Conservation (phyloP, 2,888 invertebrate genomes). For the Nemoura dubitans region DNA sequence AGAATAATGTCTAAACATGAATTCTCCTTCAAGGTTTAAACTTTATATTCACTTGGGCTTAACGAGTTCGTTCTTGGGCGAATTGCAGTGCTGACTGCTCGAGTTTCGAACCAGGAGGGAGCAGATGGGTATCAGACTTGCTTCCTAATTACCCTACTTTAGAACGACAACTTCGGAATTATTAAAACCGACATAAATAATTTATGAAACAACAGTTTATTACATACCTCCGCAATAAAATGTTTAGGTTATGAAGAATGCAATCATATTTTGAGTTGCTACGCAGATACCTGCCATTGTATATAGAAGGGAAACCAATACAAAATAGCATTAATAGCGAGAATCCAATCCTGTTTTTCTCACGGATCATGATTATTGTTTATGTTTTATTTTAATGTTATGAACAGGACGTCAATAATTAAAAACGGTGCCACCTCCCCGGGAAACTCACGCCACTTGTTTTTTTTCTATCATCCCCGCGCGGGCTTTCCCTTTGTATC, state of each 20-base stretch:
- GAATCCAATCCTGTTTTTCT: not conserved
- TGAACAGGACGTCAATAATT: not conserved
- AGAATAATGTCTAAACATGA: constrained; percentile 12
- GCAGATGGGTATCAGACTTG: not conserved
- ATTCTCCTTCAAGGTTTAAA: not conserved
- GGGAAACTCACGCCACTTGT: not conserved
- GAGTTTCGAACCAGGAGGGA: not conserved
- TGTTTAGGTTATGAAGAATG: too few relatives aligned
- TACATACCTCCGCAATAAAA: too few relatives aligned
- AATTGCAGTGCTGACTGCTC: not conserved
- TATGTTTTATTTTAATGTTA: not conserved
- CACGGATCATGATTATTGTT: constrained; percentile 16
- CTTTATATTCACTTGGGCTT: not conserved
- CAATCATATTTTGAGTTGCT: too few relatives aligned
- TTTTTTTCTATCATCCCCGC: not conserved
- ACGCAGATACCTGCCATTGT: too few relatives aligned
- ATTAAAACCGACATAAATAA: not conserved
- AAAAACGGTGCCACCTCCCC: not conserved
- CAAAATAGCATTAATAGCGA: too few relatives aligned
- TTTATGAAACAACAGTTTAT: not conserved
- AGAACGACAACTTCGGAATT: not conserved
- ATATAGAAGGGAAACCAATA: too few relatives aligned
- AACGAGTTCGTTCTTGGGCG: not conserved
- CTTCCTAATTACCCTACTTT: constrained; percentile 7
- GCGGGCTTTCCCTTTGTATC: constrained; percentile 13